These are phyloP conservation scores for Petromus typicus DNA, from an alignment of 2,113 vertebrate genomes.

Conservation along the genomic window DNA sequence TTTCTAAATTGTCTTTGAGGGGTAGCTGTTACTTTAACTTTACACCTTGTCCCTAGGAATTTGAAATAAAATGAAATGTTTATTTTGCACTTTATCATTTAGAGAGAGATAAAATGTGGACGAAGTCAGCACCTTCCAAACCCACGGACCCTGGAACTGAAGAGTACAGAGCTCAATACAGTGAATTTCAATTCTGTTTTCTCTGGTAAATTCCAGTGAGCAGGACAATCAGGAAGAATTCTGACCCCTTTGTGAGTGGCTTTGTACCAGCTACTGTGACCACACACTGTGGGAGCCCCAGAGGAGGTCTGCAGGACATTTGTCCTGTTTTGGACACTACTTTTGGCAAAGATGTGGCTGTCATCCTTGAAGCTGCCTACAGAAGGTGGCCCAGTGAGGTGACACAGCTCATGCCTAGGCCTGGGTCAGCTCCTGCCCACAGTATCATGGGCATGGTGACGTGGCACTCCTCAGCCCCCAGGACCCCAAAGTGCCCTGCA, in stretches of 20 bases:
- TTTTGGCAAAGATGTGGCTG: not conserved
- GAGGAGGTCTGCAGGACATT: fast-evolving
- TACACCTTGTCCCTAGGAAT: no score
- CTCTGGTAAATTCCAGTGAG: not conserved
- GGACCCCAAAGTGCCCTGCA: not conserved
- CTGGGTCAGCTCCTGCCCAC: not conserved
- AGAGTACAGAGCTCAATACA: fast-evolving
- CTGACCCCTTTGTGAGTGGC: not conserved
- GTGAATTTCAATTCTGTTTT: not conserved
- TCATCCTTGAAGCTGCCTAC: not conserved
- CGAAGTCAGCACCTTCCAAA: not conserved
- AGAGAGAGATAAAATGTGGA: not conserved
- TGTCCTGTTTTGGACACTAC: not conserved
- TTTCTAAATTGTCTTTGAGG: not conserved
- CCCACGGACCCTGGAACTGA: fast-evolving
- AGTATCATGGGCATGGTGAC: fast-evolving
- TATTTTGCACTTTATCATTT: not conserved
- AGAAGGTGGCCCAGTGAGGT: not conserved
- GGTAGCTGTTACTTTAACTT: not conserved
- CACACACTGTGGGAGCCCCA: fast-evolving
- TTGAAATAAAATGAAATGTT: not conserved
- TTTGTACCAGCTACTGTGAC: not conserved
- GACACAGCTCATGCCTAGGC: not conserved
- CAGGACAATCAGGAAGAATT: fast-evolving
- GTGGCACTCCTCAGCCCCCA: fast-evolving